Evolutionary conservation across 2,113 vertebrate species (phyloP), one percentile per base, ranked within the genome.

Genomic region (Megaceryle maxima): DNA sequence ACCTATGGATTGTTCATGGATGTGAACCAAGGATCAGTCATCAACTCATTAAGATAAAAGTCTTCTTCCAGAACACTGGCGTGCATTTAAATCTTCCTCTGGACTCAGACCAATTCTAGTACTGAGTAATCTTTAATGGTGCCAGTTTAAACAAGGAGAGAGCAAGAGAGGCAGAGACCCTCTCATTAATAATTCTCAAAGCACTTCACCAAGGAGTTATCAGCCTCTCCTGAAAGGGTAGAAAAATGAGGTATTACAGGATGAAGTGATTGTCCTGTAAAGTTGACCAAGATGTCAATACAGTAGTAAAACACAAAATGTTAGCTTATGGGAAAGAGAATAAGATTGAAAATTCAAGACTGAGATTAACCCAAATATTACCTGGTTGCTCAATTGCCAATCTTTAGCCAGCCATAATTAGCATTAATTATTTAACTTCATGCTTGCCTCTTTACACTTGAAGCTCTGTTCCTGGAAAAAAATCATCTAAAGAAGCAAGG

Each of bases 401-500:
- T 73, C 53, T 46, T 78, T 63, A 88, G 48, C 35, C 35, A 68
- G 75, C 33, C 41, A n/a, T n/a, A 85, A 68, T 68, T 46, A 85
- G 62, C 67, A 88, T n/a, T 50, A 39, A 55, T 43, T 77, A 26
- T 33, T 76, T 86, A 90, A 90, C 90, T 94, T 95, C 87, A 90
- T 86, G 63, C 93, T 77, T 74, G 28, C 57, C 13, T 80, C 57
- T 79, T 91, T 62, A 74, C 87, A 69, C 70, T 82, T 2, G 3
- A 62, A 76, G 50, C 46, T 90, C 63, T 88, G 63, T 31, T 88
- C 28, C 74, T 91, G n/a, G 43, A 67, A 85, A 46, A 93, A 86
- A 77, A 46, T 37, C 28, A 91, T 62, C 29, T 39, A 63, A 83
- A 70, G 50, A 91, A 89, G 33, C 43, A 88, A 95, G 66, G 69